Percentiles rank a stretch among this genome's conserved stretches.
phyloP scores from a whole-genome alignment of 2,113 vertebrate genomes.

The Lagopus muta region DNA sequence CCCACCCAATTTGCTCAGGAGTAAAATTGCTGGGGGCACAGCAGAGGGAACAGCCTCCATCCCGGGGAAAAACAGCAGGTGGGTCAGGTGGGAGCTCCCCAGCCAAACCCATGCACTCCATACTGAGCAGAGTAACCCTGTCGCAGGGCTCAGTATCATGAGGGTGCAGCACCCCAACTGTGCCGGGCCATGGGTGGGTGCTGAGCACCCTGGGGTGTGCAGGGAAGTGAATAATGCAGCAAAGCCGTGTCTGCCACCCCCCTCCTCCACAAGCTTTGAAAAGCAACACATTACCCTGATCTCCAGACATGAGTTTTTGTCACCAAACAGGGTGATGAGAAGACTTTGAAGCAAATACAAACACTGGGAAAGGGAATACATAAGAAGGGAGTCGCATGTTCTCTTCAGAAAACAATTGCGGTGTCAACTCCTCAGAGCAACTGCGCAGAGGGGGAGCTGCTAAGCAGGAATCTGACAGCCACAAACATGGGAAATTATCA shows the following conservation, averaged over 20 bases:
- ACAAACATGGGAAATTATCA: background rate
- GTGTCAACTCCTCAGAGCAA: conserved; percentile 33
- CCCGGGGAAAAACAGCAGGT: fast-evolving
- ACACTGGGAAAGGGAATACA: conserved; percentile 66
- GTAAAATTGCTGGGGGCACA: background rate
- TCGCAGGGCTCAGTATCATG: background rate
- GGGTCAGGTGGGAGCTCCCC: too few species aligned
- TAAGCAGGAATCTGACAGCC: conserved; percentile 55
- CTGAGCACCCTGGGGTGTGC: background rate
- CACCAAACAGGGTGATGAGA: conserved; percentile 71
- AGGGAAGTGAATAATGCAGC: conserved; percentile 58
- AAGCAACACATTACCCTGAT: conserved; percentile 72
- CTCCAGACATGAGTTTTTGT: conserved; percentile 74
- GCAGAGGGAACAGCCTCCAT: background rate
- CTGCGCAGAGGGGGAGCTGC: conserved; percentile 22
- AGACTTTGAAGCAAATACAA: conserved; percentile 74
- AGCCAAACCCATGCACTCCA: fast-evolving
- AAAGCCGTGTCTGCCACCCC: conserved; percentile 35
- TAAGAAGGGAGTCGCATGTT: conserved; percentile 69
- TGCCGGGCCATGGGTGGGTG: fast-evolving
- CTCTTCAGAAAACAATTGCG: conserved; percentile 65
- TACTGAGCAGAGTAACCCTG: background rate
- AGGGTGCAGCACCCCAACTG: background rate
- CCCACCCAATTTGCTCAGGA: background rate
- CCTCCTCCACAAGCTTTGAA: conserved; percentile 56